Base-by-base conservation (phyloP, 2,797 vertebrate species). In the Neosilurus mollespiculum region DNA sequence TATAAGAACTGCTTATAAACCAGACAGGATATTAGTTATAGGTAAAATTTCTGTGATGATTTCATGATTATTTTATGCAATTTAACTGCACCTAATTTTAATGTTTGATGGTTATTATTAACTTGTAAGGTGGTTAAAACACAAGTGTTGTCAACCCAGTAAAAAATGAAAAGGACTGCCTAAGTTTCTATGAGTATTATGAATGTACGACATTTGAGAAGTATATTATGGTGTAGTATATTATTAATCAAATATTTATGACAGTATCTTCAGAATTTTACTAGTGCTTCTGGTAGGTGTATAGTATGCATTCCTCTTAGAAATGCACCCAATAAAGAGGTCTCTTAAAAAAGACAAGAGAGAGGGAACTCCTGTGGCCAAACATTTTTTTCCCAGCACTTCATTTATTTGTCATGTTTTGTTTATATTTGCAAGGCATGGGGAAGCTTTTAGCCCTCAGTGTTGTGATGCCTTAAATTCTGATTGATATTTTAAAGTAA, bases 381-480 rank as follows among this genome's bases (percentile, higher is more conserved):
- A 30, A 72, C 37, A 59, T 77, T 83, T 79, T 62, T 66, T 10
- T 37, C 51, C 37, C 26, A 80, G n/a, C 10, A 53, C 49, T 61
- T 37, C 59, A 61, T 72, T 24, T 53, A 62, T 75, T 37, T 49
- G 20, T 83, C 7, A 51, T 73, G 30, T 70, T 85, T 75, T 77
- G 69, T 71, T 85, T 81, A 81, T 30, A 84, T 84, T 82, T 59
- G 34, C 66, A 79, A 65, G 30, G 18, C 70, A 66, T 51, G 24
- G 26, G 24, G 22, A 54, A 75, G 30, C 62, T 22, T 62, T 61
- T 71, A 73, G 30, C 2, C 11, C 53, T 81, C 20, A 53, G 22
- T 51, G 64, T 11, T 76, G 26, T 76, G 9, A 34, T 58, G 72
- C 54, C 26, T 58, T 56, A 30, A n/a, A 72, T 53, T 73, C 15